Evolutionary conservation across 1,140 invertebrate genomes (phyloP), one percentile per base, ranked within the genome.

Genomic region (Pissodes strobi): DNA sequence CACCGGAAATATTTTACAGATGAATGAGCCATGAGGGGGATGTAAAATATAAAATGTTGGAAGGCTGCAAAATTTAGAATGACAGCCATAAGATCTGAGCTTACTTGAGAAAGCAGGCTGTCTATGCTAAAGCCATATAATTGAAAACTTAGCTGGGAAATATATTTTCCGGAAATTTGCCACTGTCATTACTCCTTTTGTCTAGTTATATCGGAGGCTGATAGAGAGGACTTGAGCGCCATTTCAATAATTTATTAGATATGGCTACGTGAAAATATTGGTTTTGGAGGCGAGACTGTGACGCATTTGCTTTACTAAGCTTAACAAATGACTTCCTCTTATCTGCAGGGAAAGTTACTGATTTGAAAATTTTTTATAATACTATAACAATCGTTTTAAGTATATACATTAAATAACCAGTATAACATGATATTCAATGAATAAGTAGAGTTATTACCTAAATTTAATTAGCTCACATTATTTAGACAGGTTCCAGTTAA

Each of bases 101-200:
- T 65, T 58, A 65, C 22, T 27, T 49, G 63, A 58, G 55, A 65
- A 62, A 65, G 55, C 49, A 56, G 51, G 18, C 48, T 69, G 67
- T 69, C 67, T 46, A 55, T 61, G 45, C 41, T 62, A 69, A 69
- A 59, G 64, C 57, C 34, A 56, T 53, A 69, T 69, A 69, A 69
- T 69, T 69, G 67, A 69, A 66, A 60, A 66, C 63, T 51, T 49
- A 66, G 63, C 58, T 69, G 64, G n/a, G 43, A 64, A 59, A 63
- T 57, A 66, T 51, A 62, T 66, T 69, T 61, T 61, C 64, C 45
- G 64, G 52, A 69, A 69, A 69, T 69, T 69, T 67, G 41, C 59
- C 19, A 55, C 57, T 66, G 63, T 65, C 63, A 30, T 57, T 57
- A 57, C 53, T 25, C 39, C 53, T 57, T 53, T 57, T 57, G 53